Evolutionary conservation across 1,140 invertebrate genomes (phyloP), one percentile per base, ranked within the genome.

Genomic region (Triops cancriformis): DNA sequence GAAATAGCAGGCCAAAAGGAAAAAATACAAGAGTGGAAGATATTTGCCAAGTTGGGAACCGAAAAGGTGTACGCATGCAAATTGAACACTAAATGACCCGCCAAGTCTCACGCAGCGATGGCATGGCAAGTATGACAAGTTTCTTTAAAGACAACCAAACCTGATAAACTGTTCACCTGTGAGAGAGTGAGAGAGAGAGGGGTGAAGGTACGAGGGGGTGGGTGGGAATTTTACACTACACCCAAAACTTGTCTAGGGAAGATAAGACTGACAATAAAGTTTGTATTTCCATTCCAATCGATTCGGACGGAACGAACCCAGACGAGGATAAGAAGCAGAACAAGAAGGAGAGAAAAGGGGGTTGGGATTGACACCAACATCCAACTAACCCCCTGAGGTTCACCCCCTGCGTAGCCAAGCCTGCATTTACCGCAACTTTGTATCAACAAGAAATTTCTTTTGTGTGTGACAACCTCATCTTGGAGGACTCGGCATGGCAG

Each of bases 31-130:
- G 23, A 64, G 10, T 64, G 23, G 31, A 37, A 37, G 31, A 23
- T 18, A 23, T 64, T 64, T 23, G 51, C 51, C 51, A 18, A 64
- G 51, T 64, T 64, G 51, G 51, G 51, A 23, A 23, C 51, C 51
- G 51, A 64, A 64, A 64, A 64, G 51, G 51, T 64, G 51, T 64
- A 64, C 51, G 51, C 51, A 64, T 64, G 51, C 51, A 64, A 64
- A 64, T 64, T 64, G 51, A 64, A 64, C 18, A 64, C 51, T 23
- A 64, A 64, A 64, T 64, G 51, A 64, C 51, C 51, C 51, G 51
- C 51, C 51, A 64, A 64, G 51, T 23, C 51, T 64, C 51, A 64
- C 51, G 51, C 51, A 64, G 51, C 51, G 51, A n/a, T 64, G 51
- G 51, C 51, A 64, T 64, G 51, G 51, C 51, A 64, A 64, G 51